Base-by-base conservation (phyloP, 1,140 invertebrate genomes). In the Chrysopa pallens region DNA sequence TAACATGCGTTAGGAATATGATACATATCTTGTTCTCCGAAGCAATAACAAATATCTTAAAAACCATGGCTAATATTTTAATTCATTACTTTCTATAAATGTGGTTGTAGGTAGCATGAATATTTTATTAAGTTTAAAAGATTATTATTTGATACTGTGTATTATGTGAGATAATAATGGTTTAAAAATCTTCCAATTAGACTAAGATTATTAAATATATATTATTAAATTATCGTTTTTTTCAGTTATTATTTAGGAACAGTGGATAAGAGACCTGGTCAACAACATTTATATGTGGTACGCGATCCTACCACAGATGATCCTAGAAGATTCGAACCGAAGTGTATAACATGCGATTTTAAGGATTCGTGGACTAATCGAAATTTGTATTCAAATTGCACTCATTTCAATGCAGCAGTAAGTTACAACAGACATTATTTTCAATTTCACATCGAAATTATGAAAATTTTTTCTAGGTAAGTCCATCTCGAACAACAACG, bases 241-340 rank as follows among this genome's bases (percentile, higher is more conserved):
- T 48, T 11, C 52, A 78, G 76, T 23, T 79, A 75, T 52, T 61
- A 59, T 48, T 46, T 60, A 63, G 69, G 72, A 48, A 86, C 82
- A 36, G 77, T 80, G 52, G 79, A 84, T 42, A 72, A 73, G 40
- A 77, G 77, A 56, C 81, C 88, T 1, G 84, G 87, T 5, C 82
- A 90, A 58, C 72, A 78, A 43, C 88, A 93, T 59, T 66, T 95
- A 39, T 93, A 85, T 58, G 76, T 83, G 6, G 80, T 84, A 3
- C 72, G 77, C 46, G 73, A 76, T 56, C 73, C 73, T 9, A 74
- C 75, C 7, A 72, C 72, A 13, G 79, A 81, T 44, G 74, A 82
- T 48, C 75, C 74, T 11, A 71, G 74, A 50, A 72, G 75, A 49
- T 56, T 64, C 42, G 78, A 84, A 47, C 83, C 84, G 0, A 63